Evolutionary conservation across 2,113 vertebrate genomes (phyloP).

Genomic region (Taxidea taxus): DNA sequence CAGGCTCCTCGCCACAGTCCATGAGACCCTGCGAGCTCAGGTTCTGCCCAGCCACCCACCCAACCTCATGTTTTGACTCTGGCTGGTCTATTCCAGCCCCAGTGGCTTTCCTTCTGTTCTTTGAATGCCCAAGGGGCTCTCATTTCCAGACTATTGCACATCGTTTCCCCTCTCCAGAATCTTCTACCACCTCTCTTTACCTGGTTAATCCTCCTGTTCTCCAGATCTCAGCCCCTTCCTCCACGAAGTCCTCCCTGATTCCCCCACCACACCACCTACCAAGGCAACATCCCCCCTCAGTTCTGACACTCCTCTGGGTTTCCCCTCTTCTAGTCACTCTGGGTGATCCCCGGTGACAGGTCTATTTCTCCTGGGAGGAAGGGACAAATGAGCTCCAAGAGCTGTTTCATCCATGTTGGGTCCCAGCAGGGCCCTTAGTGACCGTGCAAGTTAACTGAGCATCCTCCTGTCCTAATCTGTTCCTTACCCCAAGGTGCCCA

Average conservation of each 20-base stretch:
- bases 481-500: constrained; percentile 78
- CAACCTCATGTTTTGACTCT: background rate
- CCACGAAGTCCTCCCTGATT: background rate
- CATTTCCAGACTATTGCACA: background rate
- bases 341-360: no score
- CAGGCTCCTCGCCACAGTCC: background rate
- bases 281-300: background rate
- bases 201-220: background rate
- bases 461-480: background rate
- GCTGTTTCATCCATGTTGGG: background rate
- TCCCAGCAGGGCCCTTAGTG: background rate
- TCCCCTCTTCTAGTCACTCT: background rate
- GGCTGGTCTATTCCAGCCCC: background rate
- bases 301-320: background rate
- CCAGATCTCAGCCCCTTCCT: background rate
- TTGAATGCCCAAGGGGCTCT: background rate
- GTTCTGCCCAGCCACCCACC: background rate
- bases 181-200: background rate
- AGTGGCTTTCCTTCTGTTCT: background rate
- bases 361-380: background rate
- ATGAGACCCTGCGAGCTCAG: fast-evolving
- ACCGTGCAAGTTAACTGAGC: background rate
- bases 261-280: background rate
- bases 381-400: background rate
- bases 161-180: background rate